Evolutionary conservation across 2,888 invertebrate species (phyloP).

Genomic region (Agelastica alni): DNA sequence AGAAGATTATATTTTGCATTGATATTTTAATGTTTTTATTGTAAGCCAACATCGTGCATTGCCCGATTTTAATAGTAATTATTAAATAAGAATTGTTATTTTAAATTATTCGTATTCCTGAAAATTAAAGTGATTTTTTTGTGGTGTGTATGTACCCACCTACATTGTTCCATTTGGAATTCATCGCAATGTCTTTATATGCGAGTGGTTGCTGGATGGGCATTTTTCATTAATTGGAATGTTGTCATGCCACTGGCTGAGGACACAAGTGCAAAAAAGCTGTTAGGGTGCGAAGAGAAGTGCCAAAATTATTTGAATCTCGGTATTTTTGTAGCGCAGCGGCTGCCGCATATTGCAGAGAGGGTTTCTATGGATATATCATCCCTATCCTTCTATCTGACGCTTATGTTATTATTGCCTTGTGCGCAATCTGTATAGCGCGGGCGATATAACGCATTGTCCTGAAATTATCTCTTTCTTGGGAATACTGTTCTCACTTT

Average conservation of each 20-base stretch:
- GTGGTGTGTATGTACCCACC: no score
- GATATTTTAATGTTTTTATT: no score
- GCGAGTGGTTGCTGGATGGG: slow-evolving; percentile 11
- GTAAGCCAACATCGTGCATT: no score
- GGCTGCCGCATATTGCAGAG: slow-evolving; percentile 49
- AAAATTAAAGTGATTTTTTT: no score
- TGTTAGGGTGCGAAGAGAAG: slow-evolving; percentile 43
- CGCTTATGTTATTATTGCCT: slow-evolving; percentile 50
- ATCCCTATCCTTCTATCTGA: slow-evolving; percentile 46
- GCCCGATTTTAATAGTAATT: no score
- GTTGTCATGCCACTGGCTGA: slow-evolving; percentile 31
- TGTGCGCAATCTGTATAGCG: slow-evolving; percentile 49
- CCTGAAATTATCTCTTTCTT: slow-evolving; percentile 40
- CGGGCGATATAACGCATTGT: slow-evolving; percentile 49
- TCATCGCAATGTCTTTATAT: no score
- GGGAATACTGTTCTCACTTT: slow-evolving; percentile 32
- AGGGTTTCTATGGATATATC: slow-evolving; percentile 51
- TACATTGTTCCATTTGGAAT: no score
- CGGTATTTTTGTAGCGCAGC: slow-evolving; percentile 47
- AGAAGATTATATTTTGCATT: no score
- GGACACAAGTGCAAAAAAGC: slow-evolving; percentile 39
- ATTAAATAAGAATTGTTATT: no score
- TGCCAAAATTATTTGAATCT: slow-evolving; percentile 47
- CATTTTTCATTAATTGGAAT: slow-evolving; percentile 20
- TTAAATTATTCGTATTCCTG: no score